Base-by-base conservation (phyloP, 2,113 vertebrate species). In the Rutilus rutilus region DNA sequence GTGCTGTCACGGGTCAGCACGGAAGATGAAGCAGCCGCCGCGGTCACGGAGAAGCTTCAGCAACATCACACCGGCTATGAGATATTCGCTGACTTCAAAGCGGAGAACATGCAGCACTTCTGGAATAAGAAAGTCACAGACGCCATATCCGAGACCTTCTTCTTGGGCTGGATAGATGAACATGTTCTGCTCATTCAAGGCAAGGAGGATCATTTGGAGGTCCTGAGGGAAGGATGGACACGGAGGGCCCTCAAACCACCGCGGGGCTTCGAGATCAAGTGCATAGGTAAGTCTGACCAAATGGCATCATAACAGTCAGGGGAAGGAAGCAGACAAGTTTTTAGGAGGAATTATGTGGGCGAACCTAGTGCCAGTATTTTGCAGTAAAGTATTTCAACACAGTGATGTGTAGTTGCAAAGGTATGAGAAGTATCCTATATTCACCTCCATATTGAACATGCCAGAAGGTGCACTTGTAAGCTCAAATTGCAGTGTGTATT, bases 101-200 rank as follows among this genome's bases (percentile, higher is more conserved):
- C 96, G 12, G 97, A 96, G 69, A 99, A 99, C 95, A 96, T 97
- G 97, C 96, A 95, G 91, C 97, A 97, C 82, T 98, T 97, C 93
- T 99, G 97, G 97, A 97, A 99, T 94, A 93, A 94, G 93, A 91
- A 94, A 50, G 96, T 97, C 86, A 97, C 96, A 0, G 95, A 95
- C n/a, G 97, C 97, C 2, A 93, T 97, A 89, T 92, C 96, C 0
- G 96, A 97, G 93, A 95, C 97, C 85, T 97, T 98, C 92, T 98
- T 98, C 92, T 93, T 98, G 86, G 98, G 98, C 79, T 99, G 97
- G 97, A 95, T 99, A 84, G 97, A 97, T 89, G 96, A 97, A 92
- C 96, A 94, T 69, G 97, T 98, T 90, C 95, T 99, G 93, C 96
- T 99, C 89, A 93, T 99, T 90, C 97, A 96, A 88, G 97, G 98